Evolutionary conservation across 2,888 invertebrate species (phyloP).

Genomic region (Cephus pygmeus): DNA sequence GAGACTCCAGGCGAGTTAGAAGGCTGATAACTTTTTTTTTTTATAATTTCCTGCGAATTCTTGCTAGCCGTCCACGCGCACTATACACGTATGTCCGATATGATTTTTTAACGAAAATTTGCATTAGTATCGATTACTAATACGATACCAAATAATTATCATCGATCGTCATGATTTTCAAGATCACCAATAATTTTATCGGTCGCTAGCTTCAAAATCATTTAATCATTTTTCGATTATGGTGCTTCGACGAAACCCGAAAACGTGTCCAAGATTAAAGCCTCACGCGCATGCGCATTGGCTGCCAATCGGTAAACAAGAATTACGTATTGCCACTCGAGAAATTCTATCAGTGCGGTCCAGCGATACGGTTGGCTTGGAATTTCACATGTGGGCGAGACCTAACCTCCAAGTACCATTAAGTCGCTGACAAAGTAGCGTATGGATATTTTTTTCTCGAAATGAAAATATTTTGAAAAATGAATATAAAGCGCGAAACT

Average conservation of each 20-base stretch:
- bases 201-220: rapidly evolving
- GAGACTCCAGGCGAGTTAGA: not conserved
- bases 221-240: not conserved
- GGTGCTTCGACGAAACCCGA: not conserved
- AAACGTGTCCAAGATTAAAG: not conserved
- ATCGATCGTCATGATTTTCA: not conserved
- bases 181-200: not conserved
- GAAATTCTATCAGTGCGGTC: not conserved
- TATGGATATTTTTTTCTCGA: not conserved
- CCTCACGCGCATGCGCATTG: not conserved
- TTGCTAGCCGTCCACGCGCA: not conserved
- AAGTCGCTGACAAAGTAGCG: not conserved
- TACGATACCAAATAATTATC: not conserved
- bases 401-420: not conserved
- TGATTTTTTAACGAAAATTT: not conserved
- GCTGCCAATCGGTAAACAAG: not conserved
- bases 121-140: not conserved
- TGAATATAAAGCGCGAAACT: not conserved
- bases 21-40: not conserved
- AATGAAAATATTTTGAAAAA: not conserved
- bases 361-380: not conserved
- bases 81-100: not conserved
- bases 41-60: not conserved
- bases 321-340: not conserved
- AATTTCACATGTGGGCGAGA: not conserved